Conservation (phyloP, 2,797 vertebrate species). For the Merluccius polli region DNA sequence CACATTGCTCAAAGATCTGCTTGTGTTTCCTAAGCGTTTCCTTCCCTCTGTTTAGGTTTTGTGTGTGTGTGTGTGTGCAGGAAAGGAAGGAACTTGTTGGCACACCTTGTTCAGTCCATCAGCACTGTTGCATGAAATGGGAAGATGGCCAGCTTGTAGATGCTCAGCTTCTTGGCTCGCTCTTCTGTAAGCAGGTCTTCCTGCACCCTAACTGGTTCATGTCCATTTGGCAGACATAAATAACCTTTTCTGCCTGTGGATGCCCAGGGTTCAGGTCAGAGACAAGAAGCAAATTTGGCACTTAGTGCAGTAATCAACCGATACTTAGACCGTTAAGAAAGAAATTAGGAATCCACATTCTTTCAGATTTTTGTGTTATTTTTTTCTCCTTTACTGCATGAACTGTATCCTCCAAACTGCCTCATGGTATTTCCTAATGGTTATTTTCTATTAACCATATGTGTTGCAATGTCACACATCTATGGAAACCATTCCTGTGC, state of each 20-base stretch:
- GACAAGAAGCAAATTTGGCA: slow-evolving; percentile 41
- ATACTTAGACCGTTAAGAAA: slow-evolving; percentile 1
- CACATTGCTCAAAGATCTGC: slow-evolving; percentile 10
- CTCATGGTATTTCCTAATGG: not conserved
- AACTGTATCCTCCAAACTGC: not conserved
- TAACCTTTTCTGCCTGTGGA: slow-evolving; percentile 42
- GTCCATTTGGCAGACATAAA: slow-evolving; percentile 61
- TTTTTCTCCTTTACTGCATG: not conserved
- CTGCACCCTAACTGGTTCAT: slow-evolving; percentile 57
- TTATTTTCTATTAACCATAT: not conserved
- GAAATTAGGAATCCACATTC: not conserved
- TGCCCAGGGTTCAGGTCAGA: slow-evolving; percentile 29
- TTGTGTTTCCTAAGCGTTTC: slow-evolving; percentile 25
- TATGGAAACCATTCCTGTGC: not conserved
- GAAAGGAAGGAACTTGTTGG: slow-evolving; percentile 55
- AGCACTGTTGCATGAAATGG: slow-evolving; percentile 55
- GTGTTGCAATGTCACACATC: not conserved
- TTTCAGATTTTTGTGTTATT: not conserved
- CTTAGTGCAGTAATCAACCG: slow-evolving; percentile 18
- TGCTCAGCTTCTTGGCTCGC: slow-evolving; percentile 56
- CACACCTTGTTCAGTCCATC: slow-evolving; percentile 64
- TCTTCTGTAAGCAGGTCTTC: slow-evolving; percentile 57
- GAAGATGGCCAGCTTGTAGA: slow-evolving; percentile 61
- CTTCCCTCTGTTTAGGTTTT: not conserved
- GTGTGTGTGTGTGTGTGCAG: not conserved